phyloP scores from a whole-genome alignment of 2,113 vertebrate species.

The Orientallactaga bullata region DNA sequence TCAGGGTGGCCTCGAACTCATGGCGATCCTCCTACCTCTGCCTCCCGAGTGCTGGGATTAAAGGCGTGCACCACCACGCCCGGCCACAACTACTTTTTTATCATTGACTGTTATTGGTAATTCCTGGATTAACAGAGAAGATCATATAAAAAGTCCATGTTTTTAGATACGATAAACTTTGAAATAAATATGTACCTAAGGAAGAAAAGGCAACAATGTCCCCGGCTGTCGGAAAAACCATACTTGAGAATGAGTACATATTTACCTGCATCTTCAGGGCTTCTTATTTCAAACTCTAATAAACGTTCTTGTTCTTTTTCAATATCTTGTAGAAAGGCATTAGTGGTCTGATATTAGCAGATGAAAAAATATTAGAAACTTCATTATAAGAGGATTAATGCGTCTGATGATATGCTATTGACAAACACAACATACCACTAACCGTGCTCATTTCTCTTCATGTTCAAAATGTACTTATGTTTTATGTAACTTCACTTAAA shows the following conservation, averaged over 20 bases:
- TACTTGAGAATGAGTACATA: constrained; percentile 28
- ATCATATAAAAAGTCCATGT: too few relatives aligned
- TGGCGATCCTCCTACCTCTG: too few relatives aligned
- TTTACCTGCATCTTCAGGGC: constrained; percentile 86
- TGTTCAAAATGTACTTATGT: constrained; percentile 29
- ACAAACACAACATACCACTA: not conserved
- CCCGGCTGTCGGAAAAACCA: not conserved
- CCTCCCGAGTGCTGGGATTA: too few relatives aligned
- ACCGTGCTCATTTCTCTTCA: constrained; percentile 36
- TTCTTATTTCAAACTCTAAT: constrained; percentile 84
- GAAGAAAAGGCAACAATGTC: not conserved
- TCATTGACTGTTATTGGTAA: not conserved
- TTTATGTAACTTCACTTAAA: constrained; percentile 37
- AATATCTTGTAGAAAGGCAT: constrained; percentile 82
- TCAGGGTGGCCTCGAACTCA: too few relatives aligned
- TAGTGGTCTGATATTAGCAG: constrained; percentile 77
- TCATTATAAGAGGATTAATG: constrained; percentile 35
- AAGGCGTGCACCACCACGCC: too few relatives aligned
- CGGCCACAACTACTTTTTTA: too few relatives aligned
- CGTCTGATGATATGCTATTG: not conserved
- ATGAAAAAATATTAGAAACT: constrained; percentile 59
- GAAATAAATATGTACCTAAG: constrained; percentile 29
- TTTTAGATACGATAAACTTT: constrained; percentile 35
- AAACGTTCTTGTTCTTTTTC: constrained; percentile 87
- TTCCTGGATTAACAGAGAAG: too few relatives aligned